Evolutionary conservation across 2,888 invertebrate species (phyloP), one percentile per base, ranked within the genome.

Genomic region (Cryptophagus acutangulus): DNA sequence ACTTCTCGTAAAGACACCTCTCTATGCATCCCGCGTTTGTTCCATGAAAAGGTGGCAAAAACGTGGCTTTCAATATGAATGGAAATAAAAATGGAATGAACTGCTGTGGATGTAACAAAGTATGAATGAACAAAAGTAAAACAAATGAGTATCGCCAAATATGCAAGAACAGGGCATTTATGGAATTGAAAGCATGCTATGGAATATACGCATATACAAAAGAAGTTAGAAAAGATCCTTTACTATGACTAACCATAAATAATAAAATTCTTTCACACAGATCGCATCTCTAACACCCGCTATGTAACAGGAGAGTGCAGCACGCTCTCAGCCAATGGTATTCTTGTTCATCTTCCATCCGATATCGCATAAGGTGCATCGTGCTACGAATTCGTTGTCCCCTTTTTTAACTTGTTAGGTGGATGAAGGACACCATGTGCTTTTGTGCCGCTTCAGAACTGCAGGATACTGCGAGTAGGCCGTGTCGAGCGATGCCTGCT

Each of bases 401-500:
- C 31, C 31, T 20, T 34, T 39, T 36, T 66, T 58, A 38, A 43
- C 45, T 28, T 40, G 33, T 38, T 20, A 28, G 36, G 40, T 42
- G 53, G 52, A 46, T 43, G 48, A 46, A 45, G 42, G 54, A 49
- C 41, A 38, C 40, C 45, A 28, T 30, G 36, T 44, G 38, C 31
- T 29, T 36, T 31, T 42, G 55, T 51, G 45, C 34, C 37, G 45
- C 45, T 41, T 39, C 48, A 50, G 46, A 56, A 49, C 55, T 49
- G 46, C 55, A 55, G 54, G 56, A 56, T 49, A 49, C 50, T 47
- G 51, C 48, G 57, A 54, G 56, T 57, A 52, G 59, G 57, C 52
- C 48, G 59, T 58, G 58, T 54, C 55, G 60, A 57, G 48, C 56
- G 56, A 52, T 57, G 53, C 60, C 60, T 54, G 60, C 60, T 59